Conservation (phyloP, 2,888 invertebrate species). For the Acanthacorydalis orientalis region DNA sequence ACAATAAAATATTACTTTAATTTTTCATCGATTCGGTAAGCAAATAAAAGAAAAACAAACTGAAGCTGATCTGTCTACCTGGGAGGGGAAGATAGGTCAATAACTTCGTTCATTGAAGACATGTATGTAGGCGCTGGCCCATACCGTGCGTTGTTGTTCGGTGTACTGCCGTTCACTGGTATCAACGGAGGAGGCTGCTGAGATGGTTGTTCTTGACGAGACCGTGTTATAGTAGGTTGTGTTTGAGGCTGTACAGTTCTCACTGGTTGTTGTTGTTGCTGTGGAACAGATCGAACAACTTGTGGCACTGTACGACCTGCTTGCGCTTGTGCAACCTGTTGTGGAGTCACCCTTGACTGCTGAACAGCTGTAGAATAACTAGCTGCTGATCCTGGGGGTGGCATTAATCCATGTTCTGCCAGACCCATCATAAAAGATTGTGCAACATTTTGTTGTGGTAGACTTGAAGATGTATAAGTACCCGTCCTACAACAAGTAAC, state of each 20-base stretch:
- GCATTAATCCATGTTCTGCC: slow-evolving; percentile 15
- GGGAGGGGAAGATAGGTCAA: slow-evolving; percentile 34
- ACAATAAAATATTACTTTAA: background rate
- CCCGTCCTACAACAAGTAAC: slow-evolving; percentile 21
- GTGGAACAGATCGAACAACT: slow-evolving; percentile 21
- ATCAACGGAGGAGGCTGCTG: slow-evolving; percentile 32
- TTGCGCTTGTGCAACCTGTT: slow-evolving; percentile 18
- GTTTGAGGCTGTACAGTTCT: slow-evolving; percentile 6
- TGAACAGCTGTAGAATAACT: slow-evolving; percentile 20
- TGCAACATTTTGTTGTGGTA: slow-evolving; percentile 11
- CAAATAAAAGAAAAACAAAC: background rate
- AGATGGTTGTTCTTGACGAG: slow-evolving; percentile 21
- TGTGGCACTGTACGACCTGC: slow-evolving; percentile 17
- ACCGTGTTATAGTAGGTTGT: slow-evolving; percentile 20
- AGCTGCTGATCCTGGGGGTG: slow-evolving; percentile 18
- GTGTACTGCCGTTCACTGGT: slow-evolving; percentile 20
- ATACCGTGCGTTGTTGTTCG: slow-evolving; percentile 5
- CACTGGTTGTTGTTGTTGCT: slow-evolving; percentile 10
- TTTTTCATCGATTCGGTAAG: background rate
- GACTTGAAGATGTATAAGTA: slow-evolving; percentile 24
- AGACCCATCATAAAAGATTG: slow-evolving; percentile 30
- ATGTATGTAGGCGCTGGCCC: slow-evolving; percentile 2
- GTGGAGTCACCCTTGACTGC: slow-evolving; percentile 23
- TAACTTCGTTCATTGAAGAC: slow-evolving; percentile 26
- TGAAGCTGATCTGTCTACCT: slow-evolving; percentile 16